Conservation (phyloP, 2,888 invertebrate genomes). For the Labia minor region DNA sequence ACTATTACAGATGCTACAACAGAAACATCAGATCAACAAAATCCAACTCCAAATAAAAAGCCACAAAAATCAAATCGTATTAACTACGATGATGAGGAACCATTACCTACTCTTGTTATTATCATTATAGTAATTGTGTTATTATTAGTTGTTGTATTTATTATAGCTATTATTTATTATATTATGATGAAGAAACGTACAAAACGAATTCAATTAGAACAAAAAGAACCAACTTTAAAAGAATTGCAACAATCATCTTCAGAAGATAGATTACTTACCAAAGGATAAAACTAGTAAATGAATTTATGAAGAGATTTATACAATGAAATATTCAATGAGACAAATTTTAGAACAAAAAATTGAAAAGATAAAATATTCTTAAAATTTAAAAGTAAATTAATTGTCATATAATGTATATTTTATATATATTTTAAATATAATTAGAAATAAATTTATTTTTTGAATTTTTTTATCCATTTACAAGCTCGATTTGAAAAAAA, state of each 20-base stretch:
- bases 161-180: slow-evolving; percentile 17
- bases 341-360: background rate
- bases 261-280: slow-evolving; percentile 16
- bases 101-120: slow-evolving; percentile 14
- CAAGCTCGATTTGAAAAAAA: too few species aligned
- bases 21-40: background rate
- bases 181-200: background rate
- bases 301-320: slow-evolving; percentile 14
- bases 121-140: slow-evolving; percentile 15
- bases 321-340: background rate
- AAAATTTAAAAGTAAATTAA: background rate
- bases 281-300: slow-evolving; percentile 17
- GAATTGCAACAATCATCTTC: slow-evolving; percentile 7
- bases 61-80: background rate
- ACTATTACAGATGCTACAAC: background rate
- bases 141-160: slow-evolving; percentile 17
- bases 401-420: too few species aligned
- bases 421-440: too few species aligned
- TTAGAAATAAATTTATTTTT: too few species aligned
- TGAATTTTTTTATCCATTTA: too few species aligned
- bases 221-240: slow-evolving; percentile 15
- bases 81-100: slow-evolving; percentile 2
- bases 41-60: background rate
- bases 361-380: background rate
- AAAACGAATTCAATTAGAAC: slow-evolving; percentile 3